Percentiles rank a stretch among this genome's conserved stretches.
phyloP scores from a whole-genome alignment of 2,888 invertebrate species.

The Melangyna quadrimaculata region DNA sequence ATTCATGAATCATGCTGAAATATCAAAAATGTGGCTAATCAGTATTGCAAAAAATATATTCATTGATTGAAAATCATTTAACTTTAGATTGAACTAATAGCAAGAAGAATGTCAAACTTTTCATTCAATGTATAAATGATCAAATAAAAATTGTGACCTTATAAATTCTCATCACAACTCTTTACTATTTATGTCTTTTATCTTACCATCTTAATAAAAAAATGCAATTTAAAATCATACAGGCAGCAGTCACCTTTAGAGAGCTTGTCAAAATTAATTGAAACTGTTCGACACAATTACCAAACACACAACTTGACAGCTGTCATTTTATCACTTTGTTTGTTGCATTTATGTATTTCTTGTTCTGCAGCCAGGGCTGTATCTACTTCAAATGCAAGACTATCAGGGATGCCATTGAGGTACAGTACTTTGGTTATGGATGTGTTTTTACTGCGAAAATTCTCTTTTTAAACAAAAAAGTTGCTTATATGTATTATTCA shows the following conservation, averaged over 20 bases:
- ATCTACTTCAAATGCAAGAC: neutral
- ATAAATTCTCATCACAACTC: neutral
- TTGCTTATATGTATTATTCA: too few species aligned
- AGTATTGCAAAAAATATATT: too few species aligned
- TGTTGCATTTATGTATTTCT: neutral
- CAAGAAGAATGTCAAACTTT: neutral
- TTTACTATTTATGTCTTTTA: neutral
- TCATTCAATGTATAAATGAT: too few species aligned
- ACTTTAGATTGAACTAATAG: neutral
- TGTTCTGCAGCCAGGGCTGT: neutral
- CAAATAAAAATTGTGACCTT: neutral
- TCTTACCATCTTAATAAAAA: neutral
- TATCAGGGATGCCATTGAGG: neutral
- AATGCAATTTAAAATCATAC: slow-evolving; percentile 1
- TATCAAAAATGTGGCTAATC: too few species aligned
- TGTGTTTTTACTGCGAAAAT: too few species aligned
- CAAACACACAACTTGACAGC: slow-evolving; percentile 57
- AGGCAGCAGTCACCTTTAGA: slow-evolving; percentile 19
- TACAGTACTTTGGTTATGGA: too few species aligned
- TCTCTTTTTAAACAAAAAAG: too few species aligned
- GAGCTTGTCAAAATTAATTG: slow-evolving; percentile 42
- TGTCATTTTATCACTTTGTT: slow-evolving; percentile 42
- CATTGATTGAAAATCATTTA: neutral
- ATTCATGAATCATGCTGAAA: too few species aligned
- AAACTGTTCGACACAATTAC: slow-evolving; percentile 45